Evolutionary conservation across 2,888 invertebrate genomes (phyloP).

Genomic region (Polylopha cassiicola): DNA sequence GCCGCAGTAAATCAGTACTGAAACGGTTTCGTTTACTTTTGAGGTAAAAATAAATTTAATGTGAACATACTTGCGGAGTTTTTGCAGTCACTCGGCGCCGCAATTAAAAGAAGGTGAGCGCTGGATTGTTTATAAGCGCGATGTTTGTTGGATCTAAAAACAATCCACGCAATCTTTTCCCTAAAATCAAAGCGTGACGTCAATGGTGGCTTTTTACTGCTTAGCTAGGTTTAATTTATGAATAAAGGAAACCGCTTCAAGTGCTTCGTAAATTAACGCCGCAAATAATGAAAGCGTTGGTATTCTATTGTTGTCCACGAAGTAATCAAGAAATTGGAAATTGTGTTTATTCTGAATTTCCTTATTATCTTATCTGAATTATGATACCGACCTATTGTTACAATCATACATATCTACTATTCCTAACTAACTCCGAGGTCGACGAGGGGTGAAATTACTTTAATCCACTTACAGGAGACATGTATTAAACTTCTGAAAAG

Average conservation of each 20-base stretch:
- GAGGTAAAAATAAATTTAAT: constrained; percentile 55
- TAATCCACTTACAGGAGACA: constrained; percentile 21
- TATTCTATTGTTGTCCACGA: too few relatives aligned
- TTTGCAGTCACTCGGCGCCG: constrained; percentile 9
- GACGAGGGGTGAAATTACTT: constrained; percentile 15
- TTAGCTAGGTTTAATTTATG: too few relatives aligned
- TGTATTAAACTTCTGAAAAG: constrained; percentile 16
- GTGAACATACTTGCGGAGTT: neutral
- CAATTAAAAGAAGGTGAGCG: constrained; percentile 11
- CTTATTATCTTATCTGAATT: too few relatives aligned
- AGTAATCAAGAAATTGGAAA: too few relatives aligned
- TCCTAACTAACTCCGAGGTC: neutral
- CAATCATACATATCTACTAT: too few relatives aligned
- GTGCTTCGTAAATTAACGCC: too few relatives aligned
- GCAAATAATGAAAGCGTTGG: too few relatives aligned
- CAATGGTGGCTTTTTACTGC: too few relatives aligned
- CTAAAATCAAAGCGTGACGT: constrained; percentile 10
- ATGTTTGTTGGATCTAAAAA: constrained; percentile 7
- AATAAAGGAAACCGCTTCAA: too few relatives aligned
- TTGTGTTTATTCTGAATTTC: too few relatives aligned
- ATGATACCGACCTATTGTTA: too few relatives aligned
- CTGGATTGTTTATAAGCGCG: constrained; percentile 7
- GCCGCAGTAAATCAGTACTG: constrained; percentile 54
- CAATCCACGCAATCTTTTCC: constrained; percentile 5
- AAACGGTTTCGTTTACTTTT: constrained; percentile 53